Base-by-base conservation (phyloP, 2,797 vertebrate species). In the Anisognathus igniventris region DNA sequence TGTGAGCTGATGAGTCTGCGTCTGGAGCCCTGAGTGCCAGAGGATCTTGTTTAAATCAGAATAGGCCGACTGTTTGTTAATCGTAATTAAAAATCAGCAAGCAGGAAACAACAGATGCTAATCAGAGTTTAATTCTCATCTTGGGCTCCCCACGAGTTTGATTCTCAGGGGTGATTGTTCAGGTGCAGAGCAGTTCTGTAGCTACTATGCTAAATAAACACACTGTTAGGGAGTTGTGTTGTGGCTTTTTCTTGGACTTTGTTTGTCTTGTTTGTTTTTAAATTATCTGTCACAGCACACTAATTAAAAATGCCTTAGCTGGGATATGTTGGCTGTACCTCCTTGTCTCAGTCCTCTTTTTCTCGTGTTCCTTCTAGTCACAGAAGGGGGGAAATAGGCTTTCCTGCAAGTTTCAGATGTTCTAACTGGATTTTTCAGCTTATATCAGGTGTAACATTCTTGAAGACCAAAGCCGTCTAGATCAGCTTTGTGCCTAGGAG, bases 81-180 rank as follows among this genome's bases (percentile, higher is more conserved):
- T 68, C 1, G 1, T 68, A 84, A 94, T 92, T 90, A 84, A 83
- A 83, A 88, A 81, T 72, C 79, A 44, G 86, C 86, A 30, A 57
- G 83, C 70, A 80, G 93, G 82, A 94, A 93, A 88, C 57, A 83
- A 75, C 62, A 86, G 95, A 92, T 75, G 76, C 62, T 92, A 83
- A 94, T 93, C 86, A 28, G 82, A 42, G 42, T 31, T 80, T 22
- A 33, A 54, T 23, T 61, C 61, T 84, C 44, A 42, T 35, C 65
- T 82, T 67, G 79, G 86, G 54, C 31, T 61, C 40, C 28, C 9
- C 17, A 2, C 10, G 30, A 82, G 68, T 1, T 51, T 53, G 85
- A n/a, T 67, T 92, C 90, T 85, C 85, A 51, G 75, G 77, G 54
- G 64, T 31, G 61, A 39, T 39, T 45, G 12, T 24, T 84, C 42